phyloP scores from a whole-genome alignment of 2,797 vertebrate species.

The Selene dorsalis region DNA sequence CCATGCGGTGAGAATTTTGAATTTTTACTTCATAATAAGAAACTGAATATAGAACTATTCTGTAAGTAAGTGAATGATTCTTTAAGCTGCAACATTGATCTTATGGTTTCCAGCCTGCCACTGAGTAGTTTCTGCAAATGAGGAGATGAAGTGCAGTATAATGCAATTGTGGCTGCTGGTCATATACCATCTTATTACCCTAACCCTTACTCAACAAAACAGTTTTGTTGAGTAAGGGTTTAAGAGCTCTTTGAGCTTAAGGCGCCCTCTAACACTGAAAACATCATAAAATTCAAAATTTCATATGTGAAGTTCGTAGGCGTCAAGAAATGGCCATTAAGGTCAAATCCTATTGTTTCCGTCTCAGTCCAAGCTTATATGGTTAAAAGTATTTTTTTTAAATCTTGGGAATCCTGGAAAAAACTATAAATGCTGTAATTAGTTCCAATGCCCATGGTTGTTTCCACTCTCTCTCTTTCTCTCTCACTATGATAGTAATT shows the following conservation, averaged over 20 bases:
- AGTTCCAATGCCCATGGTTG: constrained; percentile 27
- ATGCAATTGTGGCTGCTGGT: not conserved
- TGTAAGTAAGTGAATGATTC: constrained; percentile 1
- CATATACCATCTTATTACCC: no score
- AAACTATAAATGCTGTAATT: constrained; percentile 51
- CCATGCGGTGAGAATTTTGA: no score
- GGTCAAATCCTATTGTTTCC: constrained; percentile 35
- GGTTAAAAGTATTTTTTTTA: constrained; percentile 22
- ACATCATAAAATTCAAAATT: not conserved
- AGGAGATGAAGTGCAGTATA: constrained; percentile 16
- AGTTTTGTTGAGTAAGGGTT: not conserved
- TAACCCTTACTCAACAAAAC: no score
- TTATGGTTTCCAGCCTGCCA: constrained; percentile 21
- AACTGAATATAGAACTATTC: not conserved
- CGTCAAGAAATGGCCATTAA: not conserved
- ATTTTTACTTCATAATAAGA: no score
- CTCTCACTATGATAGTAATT: constrained; percentile 22
- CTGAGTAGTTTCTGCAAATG: constrained; percentile 13
- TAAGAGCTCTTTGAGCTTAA: not conserved
- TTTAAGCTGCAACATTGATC: constrained; percentile 10
- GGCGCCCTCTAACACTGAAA: not conserved
- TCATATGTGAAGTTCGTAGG: not conserved
- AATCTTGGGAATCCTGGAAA: constrained; percentile 26
- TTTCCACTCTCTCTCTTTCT: not conserved
- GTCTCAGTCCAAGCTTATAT: constrained; percentile 2